Base-by-base conservation (phyloP, 2,888 invertebrate species). In the Bibio marci region DNA sequence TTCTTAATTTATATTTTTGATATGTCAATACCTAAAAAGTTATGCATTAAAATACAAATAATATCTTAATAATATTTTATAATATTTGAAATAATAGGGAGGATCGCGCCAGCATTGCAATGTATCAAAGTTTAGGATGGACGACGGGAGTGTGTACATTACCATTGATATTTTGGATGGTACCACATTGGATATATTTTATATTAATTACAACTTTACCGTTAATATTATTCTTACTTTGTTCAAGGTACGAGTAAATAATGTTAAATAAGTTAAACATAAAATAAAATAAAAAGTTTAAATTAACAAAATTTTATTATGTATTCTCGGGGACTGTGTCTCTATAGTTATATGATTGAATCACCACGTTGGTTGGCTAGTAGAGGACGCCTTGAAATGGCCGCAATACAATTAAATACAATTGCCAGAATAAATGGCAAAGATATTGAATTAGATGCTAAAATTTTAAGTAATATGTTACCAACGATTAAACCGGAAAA, bases 331-430 rank as follows among this genome's bases (percentile, higher is more conserved):
- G n/a, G n/a, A n/a, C 22, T 40, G 7, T 4, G 30, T 3, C 22
- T 15, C 12, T 39, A 14, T 13, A 74, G 73, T 56, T 66, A 63
- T 48, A 60, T 73, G 50, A 68, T 73, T 44, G 75, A 75, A 60
- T 75, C 75, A 33, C 75, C 75, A 3, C 63, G 73, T 43, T 75
- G 75, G 75, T 61, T 73, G 46, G 69, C 68, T 54, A 63, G 66
- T 44, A 64, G 65, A 49, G 66, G 65, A 30, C 65, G 65, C 44
- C 58, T 62, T 32, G 55, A 59, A 47, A 56, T 60, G 43, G 69
- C 71, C 45, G 48, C 70, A 33, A 55, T 55, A 34, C 59, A 63
- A 50, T 55, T 76, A 41, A 62, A 65, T 50, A 57, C 57, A 47
- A 72, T 76, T 42, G 71, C 71, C 14, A 62, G 59, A 53, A 52